Percentiles rank a stretch among this genome's conserved stretches.
Evolutionary conservation across 2,888 invertebrate species (phyloP).

Genomic region (Pachycephus smyrnensis): DNA sequence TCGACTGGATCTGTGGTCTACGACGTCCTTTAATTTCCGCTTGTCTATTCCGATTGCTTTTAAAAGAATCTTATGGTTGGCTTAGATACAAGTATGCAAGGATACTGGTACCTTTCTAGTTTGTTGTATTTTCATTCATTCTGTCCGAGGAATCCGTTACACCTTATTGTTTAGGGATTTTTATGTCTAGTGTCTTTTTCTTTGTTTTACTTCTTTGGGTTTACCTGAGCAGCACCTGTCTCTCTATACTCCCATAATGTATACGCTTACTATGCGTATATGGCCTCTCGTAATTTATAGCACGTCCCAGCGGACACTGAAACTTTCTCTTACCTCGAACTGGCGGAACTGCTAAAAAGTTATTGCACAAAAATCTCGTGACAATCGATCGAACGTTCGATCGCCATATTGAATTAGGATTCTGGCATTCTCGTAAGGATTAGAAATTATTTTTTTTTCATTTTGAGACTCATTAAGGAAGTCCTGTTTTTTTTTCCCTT

Average conservation of each 20-base stretch:
- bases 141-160: background rate
- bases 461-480: background rate
- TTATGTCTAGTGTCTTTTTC: background rate
- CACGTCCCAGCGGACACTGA: background rate
- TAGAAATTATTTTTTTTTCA: background rate
- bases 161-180: background rate
- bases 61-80: background rate
- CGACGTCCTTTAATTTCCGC: background rate
- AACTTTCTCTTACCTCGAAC: background rate
- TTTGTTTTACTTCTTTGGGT: background rate
- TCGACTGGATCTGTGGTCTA: background rate
- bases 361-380: background rate
- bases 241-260: background rate
- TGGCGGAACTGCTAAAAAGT: background rate
- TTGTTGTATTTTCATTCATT: background rate
- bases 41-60: background rate
- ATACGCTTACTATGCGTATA: background rate
- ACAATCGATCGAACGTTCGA: background rate
- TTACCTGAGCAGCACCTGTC: background rate
- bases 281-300: background rate
- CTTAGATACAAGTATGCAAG: background rate
- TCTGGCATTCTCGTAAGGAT: background rate
- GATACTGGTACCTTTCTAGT: background rate
- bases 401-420: background rate
- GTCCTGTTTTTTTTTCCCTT: background rate